Base-by-base conservation (phyloP, 2,113 vertebrate genomes). In the Podiceps cristatus region DNA sequence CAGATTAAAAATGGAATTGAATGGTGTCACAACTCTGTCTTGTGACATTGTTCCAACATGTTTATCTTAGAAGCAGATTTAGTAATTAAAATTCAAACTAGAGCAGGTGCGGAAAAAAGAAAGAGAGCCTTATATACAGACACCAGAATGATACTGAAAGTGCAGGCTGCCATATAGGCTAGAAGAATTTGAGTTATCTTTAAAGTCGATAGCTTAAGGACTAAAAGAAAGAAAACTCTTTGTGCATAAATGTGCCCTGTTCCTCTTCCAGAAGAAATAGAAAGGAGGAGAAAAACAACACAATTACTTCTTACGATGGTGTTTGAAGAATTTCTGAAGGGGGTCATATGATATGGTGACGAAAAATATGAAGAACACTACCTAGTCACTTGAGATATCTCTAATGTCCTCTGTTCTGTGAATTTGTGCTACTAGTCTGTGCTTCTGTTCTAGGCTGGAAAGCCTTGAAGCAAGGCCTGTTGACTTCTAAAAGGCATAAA, bases 321-420 rank as follows among this genome's bases (percentile, higher is more conserved):
- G 50, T 47, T 35, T 71, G 73, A 37, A 52, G 29, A 47, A 44
- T 40, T 84, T 64, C 88, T 69, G 27, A 45, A 23, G 4, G 0
- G 7, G 5, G 3, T 49, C 47, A 3, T 28, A 19, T 17, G 24
- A 66, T 62, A 31, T 0, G 8, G n/a, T 53, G 31, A 13, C 20
- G 5, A 49, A 67, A 82, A 69, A 14, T 31, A 29, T 16, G 25
- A 49, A 79, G 44, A 64, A 23, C 24, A 62, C 2, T 29, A n/a
- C 15, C 11, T 45, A 58, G 35, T 28, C 37, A 35, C 20, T 53
- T 66, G 71, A 4, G 5, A 2, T 42, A 8, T 29, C 22, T 68
- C 53, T 13, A 5, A 9, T 33, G 58, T 52, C 35, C 56, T 59
- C 28, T 74, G 4, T n/a, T 52, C 45, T 33, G 50, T 12, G n/a